Conservation (phyloP, 30 jellyfish, hydroid and myxozoan genomes). For the Turritopsis dohrnii region DNA sequence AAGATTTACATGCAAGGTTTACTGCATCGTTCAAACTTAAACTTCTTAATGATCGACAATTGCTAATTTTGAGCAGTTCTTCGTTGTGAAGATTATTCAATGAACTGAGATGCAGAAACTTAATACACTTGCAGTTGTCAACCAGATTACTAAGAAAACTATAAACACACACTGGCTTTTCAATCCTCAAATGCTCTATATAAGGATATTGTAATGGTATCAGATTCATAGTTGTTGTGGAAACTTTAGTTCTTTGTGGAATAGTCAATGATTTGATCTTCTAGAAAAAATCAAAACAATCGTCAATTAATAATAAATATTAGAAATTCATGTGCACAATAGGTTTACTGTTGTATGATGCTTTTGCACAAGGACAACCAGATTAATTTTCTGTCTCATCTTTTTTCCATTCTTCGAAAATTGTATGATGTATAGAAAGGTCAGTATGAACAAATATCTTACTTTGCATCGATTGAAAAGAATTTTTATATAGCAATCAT, state of each 20-base stretch:
- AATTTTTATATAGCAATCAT: neutral
- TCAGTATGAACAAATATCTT: neutral
- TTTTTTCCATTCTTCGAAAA: no score
- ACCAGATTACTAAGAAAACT: neutral
- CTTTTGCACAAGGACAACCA: no score
- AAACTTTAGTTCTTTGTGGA: neutral
- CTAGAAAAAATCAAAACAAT: neutral
- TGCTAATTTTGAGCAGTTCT: neutral
- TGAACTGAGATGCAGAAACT: neutral
- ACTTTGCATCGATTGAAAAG: constrained; percentile 15
- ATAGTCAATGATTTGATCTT: neutral
- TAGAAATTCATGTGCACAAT: neutral
- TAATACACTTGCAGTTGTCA: neutral
- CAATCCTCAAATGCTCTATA: neutral
- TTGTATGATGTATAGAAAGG: neutral
- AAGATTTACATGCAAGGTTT: neutral
- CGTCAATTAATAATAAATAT: neutral
- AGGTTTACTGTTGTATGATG: no score
- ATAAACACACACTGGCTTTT: neutral
- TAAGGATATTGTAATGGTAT: constrained; percentile 1
- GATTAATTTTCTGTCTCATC: no score
- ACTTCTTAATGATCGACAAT: neutral
- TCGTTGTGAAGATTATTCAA: neutral
- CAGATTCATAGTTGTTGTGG: neutral
- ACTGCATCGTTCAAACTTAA: neutral